These are phyloP conservation scores for Caenorhabditis sulstoni DNA, from an alignment of 2,888 invertebrate species.

Conservation along the genomic window DNA sequence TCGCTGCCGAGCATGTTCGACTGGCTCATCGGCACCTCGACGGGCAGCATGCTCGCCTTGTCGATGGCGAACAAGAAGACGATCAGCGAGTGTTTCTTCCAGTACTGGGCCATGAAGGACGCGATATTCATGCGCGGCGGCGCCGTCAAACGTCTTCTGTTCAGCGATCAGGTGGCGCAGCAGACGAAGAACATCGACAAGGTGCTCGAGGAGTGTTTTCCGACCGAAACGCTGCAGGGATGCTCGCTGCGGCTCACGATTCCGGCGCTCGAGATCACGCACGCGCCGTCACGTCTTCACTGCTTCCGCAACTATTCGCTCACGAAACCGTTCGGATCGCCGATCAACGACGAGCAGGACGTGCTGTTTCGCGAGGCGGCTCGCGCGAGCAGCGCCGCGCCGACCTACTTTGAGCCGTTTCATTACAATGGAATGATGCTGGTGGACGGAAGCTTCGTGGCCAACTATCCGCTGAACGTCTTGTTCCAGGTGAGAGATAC, in stretches of 20 bases:
- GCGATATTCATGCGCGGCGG: slow-evolving; percentile 76
- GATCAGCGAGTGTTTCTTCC: slow-evolving; percentile 71
- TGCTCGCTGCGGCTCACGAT: slow-evolving; percentile 72
- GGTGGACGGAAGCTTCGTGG: slow-evolving; percentile 77
- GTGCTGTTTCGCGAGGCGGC: slow-evolving; percentile 75
- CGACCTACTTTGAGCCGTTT: slow-evolving; percentile 78
- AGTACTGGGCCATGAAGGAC: slow-evolving; percentile 78
- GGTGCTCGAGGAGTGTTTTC: slow-evolving; percentile 70
- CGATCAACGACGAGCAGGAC: slow-evolving; percentile 71
- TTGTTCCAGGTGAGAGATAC: slow-evolving; percentile 74
- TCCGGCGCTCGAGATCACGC: slow-evolving; percentile 74
- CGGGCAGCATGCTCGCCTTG: slow-evolving; percentile 76
- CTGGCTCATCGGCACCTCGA: slow-evolving; percentile 77
- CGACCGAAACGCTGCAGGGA: slow-evolving; percentile 70
- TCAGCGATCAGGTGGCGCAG: slow-evolving; percentile 73
- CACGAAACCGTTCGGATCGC: slow-evolving; percentile 64
- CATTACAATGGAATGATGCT: slow-evolving; percentile 65
- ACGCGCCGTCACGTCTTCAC: slow-evolving; percentile 73
- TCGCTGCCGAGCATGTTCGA: slow-evolving; percentile 71
- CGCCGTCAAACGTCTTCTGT: slow-evolving; percentile 71
- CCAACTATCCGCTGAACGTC: slow-evolving; percentile 77
- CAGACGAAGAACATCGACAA: slow-evolving; percentile 72
- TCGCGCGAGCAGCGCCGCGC: slow-evolving; percentile 77
- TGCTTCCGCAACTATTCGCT: slow-evolving; percentile 75
- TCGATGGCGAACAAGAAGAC: slow-evolving; percentile 72